Percentiles rank a stretch among this genome's conserved stretches.
Evolutionary conservation across 2,888 invertebrate genomes (phyloP).

Genomic region (Xestia sexstrigata): DNA sequence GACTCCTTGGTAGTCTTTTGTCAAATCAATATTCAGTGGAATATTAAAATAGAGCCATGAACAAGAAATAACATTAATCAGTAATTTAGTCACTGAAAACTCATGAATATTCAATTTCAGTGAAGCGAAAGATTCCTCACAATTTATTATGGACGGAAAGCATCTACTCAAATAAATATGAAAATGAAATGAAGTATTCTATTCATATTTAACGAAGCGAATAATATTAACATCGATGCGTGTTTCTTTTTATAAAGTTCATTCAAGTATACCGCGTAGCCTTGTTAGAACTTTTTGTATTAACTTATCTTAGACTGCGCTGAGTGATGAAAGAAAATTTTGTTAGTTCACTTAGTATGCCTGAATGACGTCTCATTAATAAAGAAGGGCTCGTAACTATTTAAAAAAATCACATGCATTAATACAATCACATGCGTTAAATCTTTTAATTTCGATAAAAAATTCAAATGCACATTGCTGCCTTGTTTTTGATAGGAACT

Average conservation of each 20-base stretch:
- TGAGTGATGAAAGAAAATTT: background rate
- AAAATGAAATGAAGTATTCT: slow-evolving; percentile 14
- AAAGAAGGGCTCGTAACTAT: background rate
- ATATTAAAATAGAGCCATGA: slow-evolving; percentile 4
- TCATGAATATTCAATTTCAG: slow-evolving; percentile 47
- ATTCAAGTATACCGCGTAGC: slow-evolving; percentile 1
- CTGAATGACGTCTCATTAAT: slow-evolving; percentile 2
- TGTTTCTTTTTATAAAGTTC: background rate
- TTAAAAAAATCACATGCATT: too few species aligned
- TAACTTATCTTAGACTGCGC: slow-evolving; percentile 14
- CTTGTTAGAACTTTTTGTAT: background rate
- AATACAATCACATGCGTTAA: too few species aligned
- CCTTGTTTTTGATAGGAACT: background rate
- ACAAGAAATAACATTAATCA: slow-evolving; percentile 8
- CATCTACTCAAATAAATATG: slow-evolving; percentile 21
- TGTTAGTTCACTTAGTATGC: background rate
- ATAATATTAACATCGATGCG: slow-evolving; percentile 22
- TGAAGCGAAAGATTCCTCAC: slow-evolving; percentile 22
- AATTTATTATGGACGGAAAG: slow-evolving; percentile 31
- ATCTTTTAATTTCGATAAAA: background rate
- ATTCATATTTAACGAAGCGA: slow-evolving; percentile 30
- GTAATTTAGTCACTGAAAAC: slow-evolving; percentile 4
- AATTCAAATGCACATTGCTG: background rate
- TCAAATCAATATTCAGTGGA: slow-evolving; percentile 15
- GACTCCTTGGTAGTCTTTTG: background rate